Evolutionary conservation across 1,140 invertebrate species (phyloP).

Genomic region (Neodiprion fabricii): DNA sequence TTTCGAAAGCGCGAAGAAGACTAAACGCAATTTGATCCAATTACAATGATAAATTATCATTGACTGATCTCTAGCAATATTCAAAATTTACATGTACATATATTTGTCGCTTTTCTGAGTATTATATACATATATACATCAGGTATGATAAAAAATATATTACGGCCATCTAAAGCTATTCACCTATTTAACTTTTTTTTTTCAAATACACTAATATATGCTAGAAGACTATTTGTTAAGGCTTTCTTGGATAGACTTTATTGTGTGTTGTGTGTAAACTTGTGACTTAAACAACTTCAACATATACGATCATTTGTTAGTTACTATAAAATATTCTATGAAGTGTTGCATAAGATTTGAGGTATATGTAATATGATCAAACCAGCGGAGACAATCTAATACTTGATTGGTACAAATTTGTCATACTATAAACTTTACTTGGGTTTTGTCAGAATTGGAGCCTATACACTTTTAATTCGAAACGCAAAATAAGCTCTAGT

Average conservation of each 20-base stretch:
- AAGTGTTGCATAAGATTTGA: not conserved
- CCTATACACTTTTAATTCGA: no score
- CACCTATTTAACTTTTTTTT: conserved; percentile 19
- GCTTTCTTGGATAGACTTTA: conserved; percentile 17
- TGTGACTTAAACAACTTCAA: not conserved
- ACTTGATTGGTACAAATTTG: not conserved
- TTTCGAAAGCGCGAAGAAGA: conserved; percentile 15
- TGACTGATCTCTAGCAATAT: conserved; percentile 14
- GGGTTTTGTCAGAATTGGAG: not conserved
- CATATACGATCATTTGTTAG: not conserved
- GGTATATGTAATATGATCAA: not conserved
- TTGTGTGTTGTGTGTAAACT: not conserved
- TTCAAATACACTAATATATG: conserved; percentile 31
- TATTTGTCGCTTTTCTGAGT: conserved; percentile 15
- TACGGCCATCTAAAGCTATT: conserved; percentile 31
- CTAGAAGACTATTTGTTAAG: conserved; percentile 13
- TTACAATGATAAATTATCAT: conserved; percentile 1
- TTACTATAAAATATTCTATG: not conserved
- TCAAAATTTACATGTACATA: conserved; percentile 12
- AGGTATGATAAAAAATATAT: conserved; percentile 43
- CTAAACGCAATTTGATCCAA: not conserved
- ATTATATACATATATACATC: conserved; percentile 46
- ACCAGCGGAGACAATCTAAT: not conserved
- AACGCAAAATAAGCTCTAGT: no score
- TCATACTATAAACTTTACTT: not conserved